Conservation (phyloP, 2,888 invertebrate species). For the Bedellia somnulentella region DNA sequence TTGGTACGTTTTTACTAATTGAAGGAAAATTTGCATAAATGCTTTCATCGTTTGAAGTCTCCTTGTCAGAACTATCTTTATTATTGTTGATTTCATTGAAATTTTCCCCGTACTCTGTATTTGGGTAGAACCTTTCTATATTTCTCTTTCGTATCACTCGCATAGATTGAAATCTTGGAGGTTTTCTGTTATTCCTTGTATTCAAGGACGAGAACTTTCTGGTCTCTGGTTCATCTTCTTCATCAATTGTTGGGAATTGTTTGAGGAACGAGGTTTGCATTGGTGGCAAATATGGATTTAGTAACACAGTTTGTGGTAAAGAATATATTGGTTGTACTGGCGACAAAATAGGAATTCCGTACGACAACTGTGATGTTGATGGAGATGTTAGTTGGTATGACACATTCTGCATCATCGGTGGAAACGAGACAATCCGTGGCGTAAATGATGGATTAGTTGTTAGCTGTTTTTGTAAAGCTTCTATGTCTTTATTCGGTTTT, state of each 20-base stretch:
- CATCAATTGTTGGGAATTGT: slow-evolving; percentile 42
- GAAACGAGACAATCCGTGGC: slow-evolving; percentile 41
- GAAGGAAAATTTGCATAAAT: slow-evolving; percentile 50
- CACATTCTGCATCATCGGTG: slow-evolving; percentile 43
- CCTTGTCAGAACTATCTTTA: slow-evolving; percentile 18
- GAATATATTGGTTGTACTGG: slow-evolving; percentile 51
- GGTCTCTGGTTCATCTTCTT: slow-evolving; percentile 30
- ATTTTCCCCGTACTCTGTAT: slow-evolving; percentile 48
- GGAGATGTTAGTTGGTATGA: slow-evolving; percentile 24
- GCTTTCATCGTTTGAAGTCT: slow-evolving; percentile 20
- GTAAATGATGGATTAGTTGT: slow-evolving; percentile 52
- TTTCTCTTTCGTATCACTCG: slow-evolving; percentile 43
- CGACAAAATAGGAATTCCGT: slow-evolving; percentile 40
- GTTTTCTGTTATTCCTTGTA: slow-evolving; percentile 33
- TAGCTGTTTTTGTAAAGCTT: slow-evolving; percentile 43
- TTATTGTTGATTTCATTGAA: slow-evolving; percentile 52
- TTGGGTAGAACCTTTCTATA: slow-evolving; percentile 52
- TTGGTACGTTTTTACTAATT: slow-evolving; percentile 27
- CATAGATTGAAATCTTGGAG: slow-evolving; percentile 50
- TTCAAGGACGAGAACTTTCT: slow-evolving; percentile 49
- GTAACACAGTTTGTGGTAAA: slow-evolving; percentile 39
- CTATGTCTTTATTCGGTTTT: slow-evolving; percentile 35
- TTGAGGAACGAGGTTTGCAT: slow-evolving; percentile 44
- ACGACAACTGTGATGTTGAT: slow-evolving; percentile 25
- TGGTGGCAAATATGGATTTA: slow-evolving; percentile 42